These are phyloP conservation scores for Variabilichromis moorii DNA, from an alignment of 2,113 vertebrate species.

Conservation along the genomic window DNA sequence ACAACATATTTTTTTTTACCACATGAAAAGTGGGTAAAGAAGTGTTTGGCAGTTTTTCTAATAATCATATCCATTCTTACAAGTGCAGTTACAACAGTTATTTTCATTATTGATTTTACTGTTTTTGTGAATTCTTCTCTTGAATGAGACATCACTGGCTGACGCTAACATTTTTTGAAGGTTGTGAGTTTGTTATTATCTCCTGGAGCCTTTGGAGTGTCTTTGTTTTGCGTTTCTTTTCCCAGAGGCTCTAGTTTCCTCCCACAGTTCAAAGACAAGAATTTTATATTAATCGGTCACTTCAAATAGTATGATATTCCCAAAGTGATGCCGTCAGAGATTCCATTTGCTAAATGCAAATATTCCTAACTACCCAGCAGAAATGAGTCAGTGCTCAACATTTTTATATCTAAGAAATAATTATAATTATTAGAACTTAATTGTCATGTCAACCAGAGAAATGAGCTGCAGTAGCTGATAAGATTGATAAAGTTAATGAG, in stretches of 20 bases:
- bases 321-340: neutral
- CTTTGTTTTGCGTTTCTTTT: neutral
- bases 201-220: neutral
- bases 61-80: neutral
- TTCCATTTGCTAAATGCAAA: neutral
- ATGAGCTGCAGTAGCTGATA: neutral
- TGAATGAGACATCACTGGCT: neutral
- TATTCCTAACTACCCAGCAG: neutral
- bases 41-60: neutral
- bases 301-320: neutral
- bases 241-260: neutral
- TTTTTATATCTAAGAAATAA: neutral
- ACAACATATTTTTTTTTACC: rapidly evolving
- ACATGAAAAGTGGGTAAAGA: neutral
- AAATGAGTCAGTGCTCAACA: neutral
- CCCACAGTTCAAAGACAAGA: neutral
- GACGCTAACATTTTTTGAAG: neutral
- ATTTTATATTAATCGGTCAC: neutral
- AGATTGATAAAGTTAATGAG: neutral
- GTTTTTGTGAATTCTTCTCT: neutral
- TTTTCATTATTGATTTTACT: neutral
- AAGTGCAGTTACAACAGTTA: neutral
- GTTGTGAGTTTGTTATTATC: neutral
- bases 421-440: neutral
- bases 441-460: neutral